Base-by-base conservation (phyloP, 2,113 vertebrate species). In the Heterocephalus glaber region DNA sequence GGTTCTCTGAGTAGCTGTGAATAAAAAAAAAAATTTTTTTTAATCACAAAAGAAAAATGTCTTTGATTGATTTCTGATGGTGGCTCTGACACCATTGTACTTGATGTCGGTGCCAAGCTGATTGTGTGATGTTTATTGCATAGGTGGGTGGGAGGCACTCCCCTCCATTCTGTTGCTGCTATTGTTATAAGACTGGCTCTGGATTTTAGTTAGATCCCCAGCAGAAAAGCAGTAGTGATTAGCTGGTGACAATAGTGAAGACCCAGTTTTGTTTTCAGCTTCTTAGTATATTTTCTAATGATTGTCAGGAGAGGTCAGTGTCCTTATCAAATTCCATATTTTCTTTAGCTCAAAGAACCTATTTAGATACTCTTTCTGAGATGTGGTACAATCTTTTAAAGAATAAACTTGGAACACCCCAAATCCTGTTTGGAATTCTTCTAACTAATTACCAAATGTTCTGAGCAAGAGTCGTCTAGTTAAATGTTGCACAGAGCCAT, bases 31-130 rank as follows among this genome's bases (percentile, higher is more conserved):
- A 95, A 94, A 66, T 91, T 96, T 28, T 80, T 92, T 66, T 38
- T 72, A 95, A 91, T 95, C 96, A 97, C 91, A 96, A 98, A 97
- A 96, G 47, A 95, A 89, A 97, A 92, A 80, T 49, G 41, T n/a
- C 93, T 94, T 97, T 98, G 97, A 97, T 98, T 97, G 92, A 96
- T 97, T 98, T 93, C 93, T n/a, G 93, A 97, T 96, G 30, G 90
- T 98, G 80, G 93, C 20, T 56, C 61, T 93, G 90, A 90, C 97
- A 92, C 95, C 38, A 77, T 97, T 97, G 87, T 96, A 94, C 95
- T 97, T 96, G n/a, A 28, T 86, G 98, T 93, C 89, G 2, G 95
- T 95, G 79, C 92, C 81, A 97, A 94, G 72, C 92, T 97, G 79
- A 22, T 89, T 97, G 41, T 94, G 96, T 98, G 96, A 95, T 98